Evolutionary conservation across 2,113 vertebrate species (phyloP).

Genomic region (Campylorhamphus procurvoides): DNA sequence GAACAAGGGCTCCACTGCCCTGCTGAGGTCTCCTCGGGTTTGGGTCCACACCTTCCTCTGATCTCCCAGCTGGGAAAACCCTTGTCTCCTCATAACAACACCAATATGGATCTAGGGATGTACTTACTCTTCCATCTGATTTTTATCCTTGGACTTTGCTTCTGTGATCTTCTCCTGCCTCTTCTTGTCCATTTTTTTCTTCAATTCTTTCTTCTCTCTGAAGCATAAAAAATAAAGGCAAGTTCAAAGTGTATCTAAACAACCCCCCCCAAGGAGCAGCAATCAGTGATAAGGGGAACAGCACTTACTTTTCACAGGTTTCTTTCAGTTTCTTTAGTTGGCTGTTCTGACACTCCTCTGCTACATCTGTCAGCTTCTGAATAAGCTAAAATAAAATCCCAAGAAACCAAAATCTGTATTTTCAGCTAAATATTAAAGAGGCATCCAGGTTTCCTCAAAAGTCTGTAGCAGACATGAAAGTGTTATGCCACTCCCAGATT

Average conservation of each 20-base stretch:
- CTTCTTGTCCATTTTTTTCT: slow-evolving; percentile 98
- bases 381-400: slow-evolving; percentile 80
- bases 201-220: slow-evolving; percentile 96
- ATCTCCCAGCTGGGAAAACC: not conserved
- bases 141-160: slow-evolving; percentile 94
- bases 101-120: not conserved
- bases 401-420: not conserved
- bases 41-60: not conserved
- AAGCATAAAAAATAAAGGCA: not conserved
- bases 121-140: slow-evolving; percentile 94
- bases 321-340: slow-evolving; percentile 95
- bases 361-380: slow-evolving; percentile 90
- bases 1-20: not conserved
- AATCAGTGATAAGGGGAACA: not conserved
- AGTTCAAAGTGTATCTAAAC: not conserved
- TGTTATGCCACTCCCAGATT: not conserved
- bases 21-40: not conserved
- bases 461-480: not conserved
- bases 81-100: not conserved
- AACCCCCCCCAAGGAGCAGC: not conserved
- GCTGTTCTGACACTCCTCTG: slow-evolving; percentile 92
- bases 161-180: slow-evolving; percentile 96
- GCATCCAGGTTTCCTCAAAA: not conserved
- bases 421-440: not conserved
- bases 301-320: slow-evolving; percentile 91